Evolutionary conservation across 2,797 vertebrate genomes (phyloP).

Genomic region (Gymnoscopelus braueri): DNA sequence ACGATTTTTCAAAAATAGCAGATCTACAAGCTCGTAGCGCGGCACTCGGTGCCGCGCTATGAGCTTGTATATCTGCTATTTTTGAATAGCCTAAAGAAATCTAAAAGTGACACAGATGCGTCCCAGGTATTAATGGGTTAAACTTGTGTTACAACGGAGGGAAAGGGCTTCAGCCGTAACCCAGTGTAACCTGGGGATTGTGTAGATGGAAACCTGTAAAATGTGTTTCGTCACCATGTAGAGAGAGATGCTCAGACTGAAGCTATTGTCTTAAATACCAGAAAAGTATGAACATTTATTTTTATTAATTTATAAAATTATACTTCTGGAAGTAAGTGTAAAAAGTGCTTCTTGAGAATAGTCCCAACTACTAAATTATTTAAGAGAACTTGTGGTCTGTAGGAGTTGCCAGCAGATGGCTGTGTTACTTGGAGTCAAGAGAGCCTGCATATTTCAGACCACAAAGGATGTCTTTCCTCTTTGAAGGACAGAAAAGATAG

Average conservation of each 20-base stretch:
- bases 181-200: slow-evolving; percentile 18
- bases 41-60: too few relatives aligned
- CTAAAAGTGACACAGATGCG: too few relatives aligned
- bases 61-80: too few relatives aligned
- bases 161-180: neutral
- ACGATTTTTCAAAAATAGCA: too few relatives aligned
- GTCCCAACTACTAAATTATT: slow-evolving; percentile 57
- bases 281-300: too few relatives aligned
- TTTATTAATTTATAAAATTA: too few relatives aligned
- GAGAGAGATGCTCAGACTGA: too few relatives aligned
- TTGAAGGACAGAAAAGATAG: slow-evolving; percentile 3
- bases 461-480: slow-evolving; percentile 18
- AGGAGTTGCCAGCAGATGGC: slow-evolving; percentile 17
- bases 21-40: too few relatives aligned
- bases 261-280: too few relatives aligned
- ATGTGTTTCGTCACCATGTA: too few relatives aligned
- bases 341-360: slow-evolving; percentile 45
- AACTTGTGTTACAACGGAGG: slow-evolving; percentile 14
- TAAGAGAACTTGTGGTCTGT: slow-evolving; percentile 39
- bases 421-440: slow-evolving; percentile 5
- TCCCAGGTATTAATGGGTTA: too few relatives aligned
- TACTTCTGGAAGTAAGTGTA: slow-evolving; percentile 44
- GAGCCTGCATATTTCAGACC: slow-evolving; percentile 22
- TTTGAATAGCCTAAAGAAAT: too few relatives aligned
- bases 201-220: neutral